Conservation (phyloP, 2,113 vertebrate species). For the Heliornis fulica region DNA sequence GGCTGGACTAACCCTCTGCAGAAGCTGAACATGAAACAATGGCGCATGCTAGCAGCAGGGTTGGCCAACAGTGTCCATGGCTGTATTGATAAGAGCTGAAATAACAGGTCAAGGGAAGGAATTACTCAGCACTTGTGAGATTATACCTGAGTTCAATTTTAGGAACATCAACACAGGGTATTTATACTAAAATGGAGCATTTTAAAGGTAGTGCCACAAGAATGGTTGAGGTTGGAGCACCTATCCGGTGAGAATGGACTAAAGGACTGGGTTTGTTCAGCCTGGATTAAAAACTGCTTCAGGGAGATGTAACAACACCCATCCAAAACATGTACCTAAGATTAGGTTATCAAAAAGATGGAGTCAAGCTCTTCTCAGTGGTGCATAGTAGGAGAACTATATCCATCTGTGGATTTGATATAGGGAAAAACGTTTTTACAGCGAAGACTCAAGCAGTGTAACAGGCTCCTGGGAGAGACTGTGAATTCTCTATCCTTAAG, state of each 20-base stretch:
- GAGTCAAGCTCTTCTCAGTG: neutral
- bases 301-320: neutral
- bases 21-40: neutral
- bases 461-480: neutral
- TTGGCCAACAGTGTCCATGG: neutral
- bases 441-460: neutral
- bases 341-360: neutral
- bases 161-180: neutral
- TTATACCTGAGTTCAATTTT: neutral
- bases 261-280: neutral
- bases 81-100: neutral
- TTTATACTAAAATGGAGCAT: neutral
- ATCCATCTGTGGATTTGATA: no score
- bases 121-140: neutral
- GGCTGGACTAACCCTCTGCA: neutral
- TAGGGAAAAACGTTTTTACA: neutral
- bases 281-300: neutral
- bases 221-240: neutral
- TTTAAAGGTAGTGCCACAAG: neutral
- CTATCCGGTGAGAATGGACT: neutral
- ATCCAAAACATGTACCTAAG: neutral
- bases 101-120: neutral
- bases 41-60: neutral
- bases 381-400: neutral
- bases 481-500: neutral